phyloP scores from a whole-genome alignment of 2,113 vertebrate genomes.

The Osmerus eperlanus region DNA sequence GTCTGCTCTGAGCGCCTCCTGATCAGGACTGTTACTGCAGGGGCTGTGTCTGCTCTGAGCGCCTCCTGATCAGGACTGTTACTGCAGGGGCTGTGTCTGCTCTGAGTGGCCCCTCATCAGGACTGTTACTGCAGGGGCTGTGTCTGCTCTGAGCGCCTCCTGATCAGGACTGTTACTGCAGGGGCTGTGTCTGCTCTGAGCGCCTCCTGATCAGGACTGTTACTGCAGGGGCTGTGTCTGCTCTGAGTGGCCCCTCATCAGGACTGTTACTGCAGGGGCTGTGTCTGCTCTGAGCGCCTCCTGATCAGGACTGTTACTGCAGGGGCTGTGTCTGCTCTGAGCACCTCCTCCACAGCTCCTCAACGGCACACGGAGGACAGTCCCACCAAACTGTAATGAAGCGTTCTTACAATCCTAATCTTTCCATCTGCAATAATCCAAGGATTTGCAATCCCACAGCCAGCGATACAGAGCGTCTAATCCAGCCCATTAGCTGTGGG shows the following conservation, averaged over 20 bases:
- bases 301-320: background rate
- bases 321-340: constrained; percentile 10
- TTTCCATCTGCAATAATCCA: background rate
- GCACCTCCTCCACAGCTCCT: background rate
- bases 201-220: background rate
- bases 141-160: background rate
- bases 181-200: constrained; percentile 11
- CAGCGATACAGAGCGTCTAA: background rate
- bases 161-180: background rate
- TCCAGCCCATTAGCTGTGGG: constrained; percentile 11
- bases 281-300: background rate
- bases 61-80: background rate
- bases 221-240: background rate
- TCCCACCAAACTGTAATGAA: constrained; percentile 2
- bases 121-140: background rate
- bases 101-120: constrained; percentile 1
- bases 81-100: background rate
- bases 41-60: constrained; percentile 5
- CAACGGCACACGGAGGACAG: background rate
- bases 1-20: too few species aligned
- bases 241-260: constrained; percentile 2
- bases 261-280: background rate
- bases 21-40: background rate
- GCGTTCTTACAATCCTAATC: background rate
- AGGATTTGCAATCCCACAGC: background rate